Base-by-base conservation (phyloP, 2,113 vertebrate species). In the Anoplopoma fimbria region DNA sequence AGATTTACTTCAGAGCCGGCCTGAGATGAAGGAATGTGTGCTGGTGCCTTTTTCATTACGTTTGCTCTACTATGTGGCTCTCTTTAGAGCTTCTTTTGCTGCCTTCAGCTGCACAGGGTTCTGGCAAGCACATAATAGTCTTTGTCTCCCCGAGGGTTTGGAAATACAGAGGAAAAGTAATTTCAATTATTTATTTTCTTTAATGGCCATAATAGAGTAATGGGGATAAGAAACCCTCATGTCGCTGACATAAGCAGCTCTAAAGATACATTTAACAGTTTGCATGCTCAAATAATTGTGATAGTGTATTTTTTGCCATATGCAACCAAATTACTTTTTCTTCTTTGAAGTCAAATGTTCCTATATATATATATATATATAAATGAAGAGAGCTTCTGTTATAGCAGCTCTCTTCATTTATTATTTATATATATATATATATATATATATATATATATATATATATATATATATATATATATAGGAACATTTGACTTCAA, bases 81-180 rank as follows among this genome's bases (percentile, higher is more conserved):
- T 73, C 47, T 76, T 72, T 25, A 53, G 21, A 69, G 49, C 21
- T 36, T 64, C 61, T 63, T 40, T 0, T 36, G 55, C 29, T 75
- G 81, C 81, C 82, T 75, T 89, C 47, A 64, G 87, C 79, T 75
- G 21, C 9, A 9, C 13, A 4, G 40, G 57, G 31, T 40, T 81
- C 71, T 83, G 81, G 81, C 81, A 75, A 82, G 9, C 70, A 81
- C 72, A 82, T 85, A 88, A 88, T 68, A 70, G 61, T 77, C 71
- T 53, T 64, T 0, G 0, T 34, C 21, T 70, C 78, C 65, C 63
- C 31, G 29, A 8, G 68, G 69, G 34, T 72, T 89, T 51, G 9
- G 21, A 87, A 79, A 78, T 55, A 71, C 58, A 69, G 69, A 77
- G 38, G 17, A 57, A 83, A 75, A 77, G 31, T 45, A 1, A 38